Evolutionary conservation across 2,888 invertebrate genomes (phyloP).

Genomic region (Lacanobia wlatinum): DNA sequence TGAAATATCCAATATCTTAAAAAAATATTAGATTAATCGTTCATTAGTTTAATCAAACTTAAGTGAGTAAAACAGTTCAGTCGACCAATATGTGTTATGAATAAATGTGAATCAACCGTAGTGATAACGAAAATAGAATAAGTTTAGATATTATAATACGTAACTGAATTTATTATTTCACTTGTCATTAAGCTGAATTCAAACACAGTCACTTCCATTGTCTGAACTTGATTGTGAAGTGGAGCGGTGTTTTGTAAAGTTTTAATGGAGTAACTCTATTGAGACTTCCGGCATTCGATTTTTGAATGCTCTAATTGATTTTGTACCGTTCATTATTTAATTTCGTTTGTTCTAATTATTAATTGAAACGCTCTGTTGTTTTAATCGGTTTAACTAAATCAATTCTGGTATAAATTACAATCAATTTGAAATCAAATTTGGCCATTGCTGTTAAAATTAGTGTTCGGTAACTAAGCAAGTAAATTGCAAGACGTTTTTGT

Average conservation of each 20-base stretch:
- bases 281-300: slow-evolving; percentile 11
- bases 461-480: not conserved
- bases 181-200: slow-evolving; percentile 5
- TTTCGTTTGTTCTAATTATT: slow-evolving; percentile 3
- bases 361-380: not conserved
- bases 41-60: no score
- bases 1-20: no score
- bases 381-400: not conserved
- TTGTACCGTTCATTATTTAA: not conserved
- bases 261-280: slow-evolving; percentile 33
- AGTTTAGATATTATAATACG: no score
- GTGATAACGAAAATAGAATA: no score
- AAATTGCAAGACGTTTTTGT: not conserved
- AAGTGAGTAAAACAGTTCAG: no score
- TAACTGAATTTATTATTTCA: not conserved
- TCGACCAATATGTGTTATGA: no score
- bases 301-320: slow-evolving; percentile 29
- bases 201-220: not conserved
- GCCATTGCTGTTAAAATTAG: not conserved
- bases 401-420: not conserved
- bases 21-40: no score
- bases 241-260: slow-evolving; percentile 33
- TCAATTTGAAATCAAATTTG: not conserved
- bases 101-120: no score
- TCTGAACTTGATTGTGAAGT: slow-evolving; percentile 5